These are phyloP conservation scores for Austrofundulus limnaeus DNA, from an alignment of 2,113 vertebrate genomes.

Conservation along the genomic window DNA sequence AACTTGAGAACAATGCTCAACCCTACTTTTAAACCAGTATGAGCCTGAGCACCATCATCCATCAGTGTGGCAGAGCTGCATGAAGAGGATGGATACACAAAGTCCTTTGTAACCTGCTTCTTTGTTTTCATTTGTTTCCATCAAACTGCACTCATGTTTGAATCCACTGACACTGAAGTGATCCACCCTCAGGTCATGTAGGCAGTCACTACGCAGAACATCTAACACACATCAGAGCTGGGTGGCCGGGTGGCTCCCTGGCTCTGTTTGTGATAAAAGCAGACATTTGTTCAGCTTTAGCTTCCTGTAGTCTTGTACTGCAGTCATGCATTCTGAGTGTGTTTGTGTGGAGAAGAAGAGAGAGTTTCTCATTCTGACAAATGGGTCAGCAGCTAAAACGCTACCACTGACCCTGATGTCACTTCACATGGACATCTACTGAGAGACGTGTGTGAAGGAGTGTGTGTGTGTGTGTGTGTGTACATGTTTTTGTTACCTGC, in stretches of 20 bases:
- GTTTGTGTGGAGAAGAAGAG: slow-evolving; percentile 22
- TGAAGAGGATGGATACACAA: slow-evolving; percentile 1
- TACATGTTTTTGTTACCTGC: too few species aligned
- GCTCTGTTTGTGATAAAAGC: neutral
- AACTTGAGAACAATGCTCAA: too few species aligned
- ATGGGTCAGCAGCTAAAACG: slow-evolving; percentile 72
- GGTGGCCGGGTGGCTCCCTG: neutral
- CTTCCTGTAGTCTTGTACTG: neutral
- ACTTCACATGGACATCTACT: slow-evolving; percentile 45
- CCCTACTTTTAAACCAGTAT: slow-evolving; percentile 1
- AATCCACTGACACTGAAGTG: slow-evolving; percentile 35
- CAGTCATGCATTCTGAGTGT: neutral
- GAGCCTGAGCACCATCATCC: slow-evolving; percentile 22
- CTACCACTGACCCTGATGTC: slow-evolving; percentile 60
- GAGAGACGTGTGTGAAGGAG: slow-evolving; percentile 24
- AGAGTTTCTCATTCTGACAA: slow-evolving; percentile 51
- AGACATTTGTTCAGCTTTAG: neutral
- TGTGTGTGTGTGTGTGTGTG: neutral
- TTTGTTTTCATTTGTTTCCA: slow-evolving; percentile 43
- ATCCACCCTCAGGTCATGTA: slow-evolving; percentile 47
- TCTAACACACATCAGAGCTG: slow-evolving; percentile 1
- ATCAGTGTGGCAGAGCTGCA: slow-evolving; percentile 15
- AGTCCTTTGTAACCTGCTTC: slow-evolving; percentile 8
- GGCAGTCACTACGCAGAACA: slow-evolving; percentile 8
- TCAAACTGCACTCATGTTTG: slow-evolving; percentile 48